phyloP scores from a whole-genome alignment of 2,797 vertebrate species.

The Onychomys leucogaster region DNA sequence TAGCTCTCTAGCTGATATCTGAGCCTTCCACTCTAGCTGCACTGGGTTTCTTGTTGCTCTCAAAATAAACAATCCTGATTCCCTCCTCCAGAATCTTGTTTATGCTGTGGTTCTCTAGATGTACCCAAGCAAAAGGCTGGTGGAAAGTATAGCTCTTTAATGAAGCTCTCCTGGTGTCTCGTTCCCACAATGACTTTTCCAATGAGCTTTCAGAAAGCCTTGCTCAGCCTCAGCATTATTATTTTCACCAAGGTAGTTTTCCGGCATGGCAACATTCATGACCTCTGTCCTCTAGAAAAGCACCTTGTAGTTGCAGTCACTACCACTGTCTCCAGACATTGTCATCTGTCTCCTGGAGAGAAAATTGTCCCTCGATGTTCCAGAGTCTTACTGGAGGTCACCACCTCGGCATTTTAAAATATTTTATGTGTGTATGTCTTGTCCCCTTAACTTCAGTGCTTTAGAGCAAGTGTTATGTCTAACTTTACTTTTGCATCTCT shows the following conservation, averaged over 20 bases:
- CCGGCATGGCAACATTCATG: not conserved
- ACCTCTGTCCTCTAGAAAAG: not conserved
- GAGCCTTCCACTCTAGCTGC: not conserved
- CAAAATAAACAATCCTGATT: slow-evolving; percentile 52
- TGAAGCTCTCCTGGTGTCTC: slow-evolving; percentile 44
- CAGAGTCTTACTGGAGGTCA: not conserved
- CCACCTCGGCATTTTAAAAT: not conserved
- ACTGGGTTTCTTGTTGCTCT: slow-evolving; percentile 34
- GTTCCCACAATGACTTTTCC: slow-evolving; percentile 28
- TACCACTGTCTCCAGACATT: not conserved
- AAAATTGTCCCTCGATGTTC: not conserved
- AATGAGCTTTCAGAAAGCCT: not conserved
- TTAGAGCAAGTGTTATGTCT: not conserved
- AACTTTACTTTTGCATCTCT: not conserved
- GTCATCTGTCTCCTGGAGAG: not conserved
- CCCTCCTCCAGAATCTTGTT: slow-evolving; percentile 50
- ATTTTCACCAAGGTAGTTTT: not conserved
- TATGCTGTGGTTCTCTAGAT: slow-evolving; percentile 44
- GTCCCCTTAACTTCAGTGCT: not conserved
- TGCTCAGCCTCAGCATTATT: not conserved
- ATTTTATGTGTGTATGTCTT: not conserved
- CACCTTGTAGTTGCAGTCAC: not conserved
- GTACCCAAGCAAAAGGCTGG: not conserved
- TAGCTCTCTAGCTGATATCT: not conserved
- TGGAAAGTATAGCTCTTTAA: not conserved